These are phyloP conservation scores for Orbicella faveolata DNA, from an alignment of 64 coral and sea anemone genomes.

Conservation along the genomic window DNA sequence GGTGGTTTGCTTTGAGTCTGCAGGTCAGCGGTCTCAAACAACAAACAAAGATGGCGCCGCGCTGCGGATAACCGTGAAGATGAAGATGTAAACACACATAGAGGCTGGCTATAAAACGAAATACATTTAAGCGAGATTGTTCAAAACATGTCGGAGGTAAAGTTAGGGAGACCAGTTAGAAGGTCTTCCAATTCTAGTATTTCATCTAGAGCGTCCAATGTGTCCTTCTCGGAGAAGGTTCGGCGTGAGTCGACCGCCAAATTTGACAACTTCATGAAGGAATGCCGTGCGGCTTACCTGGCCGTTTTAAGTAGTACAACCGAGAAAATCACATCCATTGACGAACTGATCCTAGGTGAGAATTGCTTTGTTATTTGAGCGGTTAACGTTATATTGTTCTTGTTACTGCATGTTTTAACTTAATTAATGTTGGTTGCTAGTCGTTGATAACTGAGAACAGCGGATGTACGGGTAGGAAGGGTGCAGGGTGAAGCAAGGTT, in stretches of 20 bases:
- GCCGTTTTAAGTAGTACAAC: constrained; percentile 82
- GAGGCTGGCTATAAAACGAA: background rate
- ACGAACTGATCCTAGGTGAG: constrained; percentile 88
- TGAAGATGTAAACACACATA: too few species aligned
- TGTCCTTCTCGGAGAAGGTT: constrained; percentile 73
- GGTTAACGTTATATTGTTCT: background rate
- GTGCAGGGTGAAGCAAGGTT: too few species aligned
- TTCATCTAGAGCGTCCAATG: constrained; percentile 70
- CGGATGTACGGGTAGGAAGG: too few species aligned
- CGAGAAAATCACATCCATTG: constrained; percentile 81
- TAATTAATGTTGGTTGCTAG: too few species aligned
- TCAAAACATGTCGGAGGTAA: constrained; percentile 10
- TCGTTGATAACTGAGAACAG: too few species aligned
- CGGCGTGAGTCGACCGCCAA: constrained; percentile 75
- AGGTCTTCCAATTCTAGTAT: constrained; percentile 73
- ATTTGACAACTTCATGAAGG: constrained; percentile 89
- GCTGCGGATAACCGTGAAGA: too few species aligned
- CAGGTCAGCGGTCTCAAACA: too few species aligned
- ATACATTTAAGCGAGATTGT: background rate
- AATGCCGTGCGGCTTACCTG: constrained; percentile 88
- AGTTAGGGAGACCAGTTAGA: constrained; percentile 13
- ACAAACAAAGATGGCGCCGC: too few species aligned
- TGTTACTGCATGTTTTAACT: too few species aligned
- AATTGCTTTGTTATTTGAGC: background rate
- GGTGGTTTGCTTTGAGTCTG: too few species aligned